These are phyloP conservation scores for Cyanistes caeruleus DNA, from an alignment of 2,113 vertebrate species.

Conservation along the genomic window DNA sequence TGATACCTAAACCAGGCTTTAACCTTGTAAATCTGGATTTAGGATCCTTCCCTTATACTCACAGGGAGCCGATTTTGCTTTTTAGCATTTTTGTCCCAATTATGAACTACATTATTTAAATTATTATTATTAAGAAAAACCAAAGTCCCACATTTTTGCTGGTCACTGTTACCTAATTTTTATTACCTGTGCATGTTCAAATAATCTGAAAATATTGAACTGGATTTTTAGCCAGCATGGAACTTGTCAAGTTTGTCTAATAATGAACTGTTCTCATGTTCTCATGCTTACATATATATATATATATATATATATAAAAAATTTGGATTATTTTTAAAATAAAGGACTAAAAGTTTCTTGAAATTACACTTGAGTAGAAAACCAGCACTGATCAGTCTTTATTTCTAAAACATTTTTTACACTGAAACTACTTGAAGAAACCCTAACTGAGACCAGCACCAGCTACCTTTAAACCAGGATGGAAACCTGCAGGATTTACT, in stretches of 20 bases:
- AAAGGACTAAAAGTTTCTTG: background rate
- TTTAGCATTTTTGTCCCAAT: background rate
- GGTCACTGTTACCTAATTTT: background rate
- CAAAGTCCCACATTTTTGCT: background rate
- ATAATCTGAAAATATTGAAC: background rate
- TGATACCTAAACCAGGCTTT: background rate
- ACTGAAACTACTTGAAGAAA: background rate
- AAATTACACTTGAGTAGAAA: background rate
- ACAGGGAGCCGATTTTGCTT: background rate
- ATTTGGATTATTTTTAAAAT: background rate
- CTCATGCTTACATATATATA: background rate
- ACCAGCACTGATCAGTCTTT: background rate
- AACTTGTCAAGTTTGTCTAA: background rate
- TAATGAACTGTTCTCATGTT: background rate
- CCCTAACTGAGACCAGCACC: background rate
- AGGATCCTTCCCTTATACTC: background rate
- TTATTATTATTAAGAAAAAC: background rate
- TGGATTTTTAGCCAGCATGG: background rate
- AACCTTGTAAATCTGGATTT: background rate
- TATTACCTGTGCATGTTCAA: background rate
- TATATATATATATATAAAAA: background rate
- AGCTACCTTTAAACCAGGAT: background rate
- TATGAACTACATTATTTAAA: background rate
- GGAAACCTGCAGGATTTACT: background rate
- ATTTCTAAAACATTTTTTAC: background rate